Base-by-base conservation (phyloP, 2,797 vertebrate species). In the Chrysocyon brachyurus region DNA sequence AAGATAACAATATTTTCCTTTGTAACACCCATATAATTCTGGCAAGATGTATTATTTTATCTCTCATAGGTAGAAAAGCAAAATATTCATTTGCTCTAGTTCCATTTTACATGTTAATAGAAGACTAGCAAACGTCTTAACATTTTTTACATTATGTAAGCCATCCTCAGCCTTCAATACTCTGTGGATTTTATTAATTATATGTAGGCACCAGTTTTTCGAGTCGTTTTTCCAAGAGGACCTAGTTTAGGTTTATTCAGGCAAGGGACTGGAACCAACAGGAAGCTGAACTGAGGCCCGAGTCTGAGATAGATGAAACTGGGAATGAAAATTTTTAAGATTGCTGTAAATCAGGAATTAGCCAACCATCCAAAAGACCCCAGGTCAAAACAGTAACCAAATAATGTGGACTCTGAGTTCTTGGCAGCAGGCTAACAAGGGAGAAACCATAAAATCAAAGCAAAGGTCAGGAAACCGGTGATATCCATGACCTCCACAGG, bases 401-500 rank as follows among this genome's bases (percentile, higher is more conserved):
- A 90, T 70, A 54, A 61, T 66, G 4, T 90, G n/a, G 9, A 85
- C 8, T 81, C 1, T 70, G 6, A 14, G 56, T 56, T 90, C 12
- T 73, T 72, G 33, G 31, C 46, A 77, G 59, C 28, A 95, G 77
- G 21, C n/a, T 54, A 77, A 64, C 8, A 85, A 94, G n/a, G 26
- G 46, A 77, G 33, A 11, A 90, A 78, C 12, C 64, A 87, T 87
- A 92, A 92, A 66, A 92, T 84, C 8, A 92, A 96, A 87, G 31
- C 36, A 77, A 36, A 15, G 16, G 24, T 19, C 4, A 57, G 16
- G 26, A 92, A 73, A 82, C 5, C 57, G 57, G 31, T 72, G 46
- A 75, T n/a, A 28, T 22, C 17, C 54, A 33, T 84, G 40, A 57
- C 26, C 14, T 28, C n/a, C 15, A 6, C n/a, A 52, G 57, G 31